Base-by-base conservation (phyloP, 2,797 vertebrate genomes). In the Cichlasoma orientale region DNA sequence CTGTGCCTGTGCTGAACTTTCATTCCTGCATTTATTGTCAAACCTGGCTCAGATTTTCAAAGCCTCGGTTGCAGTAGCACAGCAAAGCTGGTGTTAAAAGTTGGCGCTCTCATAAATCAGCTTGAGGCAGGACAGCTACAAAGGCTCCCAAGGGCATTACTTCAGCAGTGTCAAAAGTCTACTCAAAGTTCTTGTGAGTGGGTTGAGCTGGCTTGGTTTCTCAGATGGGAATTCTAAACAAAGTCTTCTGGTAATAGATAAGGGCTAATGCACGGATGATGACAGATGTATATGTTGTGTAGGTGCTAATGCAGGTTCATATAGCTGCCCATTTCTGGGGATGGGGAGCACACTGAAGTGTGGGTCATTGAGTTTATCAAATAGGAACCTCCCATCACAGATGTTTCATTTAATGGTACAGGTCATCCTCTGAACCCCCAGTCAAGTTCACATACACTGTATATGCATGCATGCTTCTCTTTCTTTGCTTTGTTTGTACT, bases 81-180 rank as follows among this genome's bases (percentile, higher is more conserved):
- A 72, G 82, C 79, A 91, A 86, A 93, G 82, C 72, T 79, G 56
- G 58, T 82, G 86, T 85, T 88, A 89, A 86, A 86, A 38, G 59
- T 86, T 88, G 66, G 57, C 74, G 31, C 61, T 68, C 84, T 80
- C 84, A 80, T 92, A 89, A 95, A 93, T 82, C 89, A 86, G 86
- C 77, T 52, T 85, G 88, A 68, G 72, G 63, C 76, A 86, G 44
- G 68, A 69, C 63, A 71, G 71, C 58, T 84, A 77, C 76, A 78
- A 86, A 82, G 44, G 50, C 79, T 80, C 68, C 85, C 82, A 74
- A 86, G 50, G 80, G 69, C 80, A 75, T 73, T 72, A 59, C 69
- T 77, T 3, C 41, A 78, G 63, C 29, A 63, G 47, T 77, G 69
- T 81, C 36, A 61, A 55, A 80, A 72, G 50, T 69, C 84, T 61